A percentile compares a stretch with the other conserved stretches of the same genome.
phyloP scores from a whole-genome alignment of 1,140 invertebrate species.

The Anoplolepis gracilipes region DNA sequence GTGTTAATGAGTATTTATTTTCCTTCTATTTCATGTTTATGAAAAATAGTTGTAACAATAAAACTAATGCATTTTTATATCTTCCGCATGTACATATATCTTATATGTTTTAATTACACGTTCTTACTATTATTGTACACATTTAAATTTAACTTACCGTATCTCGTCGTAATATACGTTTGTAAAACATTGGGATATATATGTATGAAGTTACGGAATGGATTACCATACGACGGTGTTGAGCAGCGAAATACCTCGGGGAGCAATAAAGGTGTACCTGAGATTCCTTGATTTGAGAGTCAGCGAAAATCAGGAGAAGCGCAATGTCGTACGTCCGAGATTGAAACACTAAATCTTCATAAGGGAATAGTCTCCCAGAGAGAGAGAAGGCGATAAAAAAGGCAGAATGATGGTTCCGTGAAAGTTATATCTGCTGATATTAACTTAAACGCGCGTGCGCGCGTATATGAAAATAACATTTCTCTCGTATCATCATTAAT shows the following conservation, averaged over 20 bases:
- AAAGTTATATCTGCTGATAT: neutral
- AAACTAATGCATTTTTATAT: neutral
- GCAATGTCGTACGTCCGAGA: neutral
- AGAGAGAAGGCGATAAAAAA: neutral
- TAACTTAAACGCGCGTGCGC: no score
- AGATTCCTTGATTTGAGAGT: slow-evolving; percentile 46
- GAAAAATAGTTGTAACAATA: neutral
- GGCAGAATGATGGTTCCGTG: neutral
- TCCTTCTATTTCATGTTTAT: neutral
- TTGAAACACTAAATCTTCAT: slow-evolving; percentile 56
- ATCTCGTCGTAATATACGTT: neutral
- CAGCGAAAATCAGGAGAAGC: slow-evolving; percentile 33
- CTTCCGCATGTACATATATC: neutral
- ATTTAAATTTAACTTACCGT: neutral
- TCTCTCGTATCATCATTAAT: slow-evolving; percentile 8
- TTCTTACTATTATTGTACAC: neutral
- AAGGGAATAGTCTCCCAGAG: neutral
- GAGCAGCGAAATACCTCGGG: neutral
- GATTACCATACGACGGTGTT: slow-evolving; percentile 19
- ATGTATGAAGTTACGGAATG: slow-evolving; percentile 2
- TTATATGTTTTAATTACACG: neutral
- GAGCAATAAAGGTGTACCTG: slow-evolving; percentile 47
- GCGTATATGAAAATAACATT: neutral
- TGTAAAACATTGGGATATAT: neutral
- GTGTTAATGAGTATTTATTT: neutral